These are phyloP conservation scores for Spisula solida DNA, from an alignment of 2,888 invertebrate genomes.

Conservation along the genomic window DNA sequence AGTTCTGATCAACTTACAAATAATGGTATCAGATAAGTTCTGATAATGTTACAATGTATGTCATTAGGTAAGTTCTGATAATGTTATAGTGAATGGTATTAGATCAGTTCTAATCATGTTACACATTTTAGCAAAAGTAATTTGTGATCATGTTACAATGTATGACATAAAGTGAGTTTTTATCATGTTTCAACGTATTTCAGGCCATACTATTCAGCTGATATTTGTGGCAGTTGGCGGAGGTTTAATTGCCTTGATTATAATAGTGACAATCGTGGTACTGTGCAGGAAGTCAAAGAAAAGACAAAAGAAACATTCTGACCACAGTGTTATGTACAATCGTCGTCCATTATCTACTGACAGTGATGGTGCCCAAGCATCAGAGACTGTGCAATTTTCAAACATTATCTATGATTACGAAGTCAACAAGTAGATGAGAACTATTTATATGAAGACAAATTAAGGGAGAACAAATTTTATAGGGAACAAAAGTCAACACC, in stretches of 20 bases:
- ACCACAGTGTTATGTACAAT: background rate
- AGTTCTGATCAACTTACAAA: no score
- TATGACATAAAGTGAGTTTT: no score
- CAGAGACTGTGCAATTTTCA: background rate
- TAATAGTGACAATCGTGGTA: background rate
- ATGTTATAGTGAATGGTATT: no score
- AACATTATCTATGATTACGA: background rate
- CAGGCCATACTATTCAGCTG: background rate
- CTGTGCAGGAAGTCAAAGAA: background rate
- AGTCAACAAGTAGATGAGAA: background rate
- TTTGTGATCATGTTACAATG: no score
- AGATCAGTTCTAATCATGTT: no score
- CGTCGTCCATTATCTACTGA: background rate
- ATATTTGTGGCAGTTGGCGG: background rate
- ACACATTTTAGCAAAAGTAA: no score
- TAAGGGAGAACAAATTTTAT: no score
- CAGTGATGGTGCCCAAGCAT: background rate
- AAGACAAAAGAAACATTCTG: background rate
- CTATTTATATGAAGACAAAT: no score
- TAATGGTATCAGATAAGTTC: no score
- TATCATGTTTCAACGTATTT: background rate
- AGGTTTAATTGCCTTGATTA: background rate
- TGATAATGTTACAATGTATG: no score
- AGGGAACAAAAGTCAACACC: no score
- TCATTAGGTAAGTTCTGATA: no score